phyloP scores from a whole-genome alignment of 2,113 vertebrate genomes.

The Equus quagga region DNA sequence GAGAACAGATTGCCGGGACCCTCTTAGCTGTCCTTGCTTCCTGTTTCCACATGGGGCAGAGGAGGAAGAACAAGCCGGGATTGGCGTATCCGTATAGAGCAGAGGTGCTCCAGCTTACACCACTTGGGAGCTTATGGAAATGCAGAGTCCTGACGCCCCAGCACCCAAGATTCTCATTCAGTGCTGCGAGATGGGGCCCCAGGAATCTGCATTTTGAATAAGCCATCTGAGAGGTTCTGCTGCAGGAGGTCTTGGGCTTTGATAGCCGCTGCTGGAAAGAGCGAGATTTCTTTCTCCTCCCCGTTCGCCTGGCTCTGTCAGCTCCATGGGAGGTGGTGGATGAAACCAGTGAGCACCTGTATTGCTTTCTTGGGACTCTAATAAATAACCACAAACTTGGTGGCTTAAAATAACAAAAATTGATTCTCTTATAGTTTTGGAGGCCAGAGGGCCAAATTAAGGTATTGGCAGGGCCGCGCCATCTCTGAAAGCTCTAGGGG shows the following conservation, averaged over 20 bases:
- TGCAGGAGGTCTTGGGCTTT: neutral
- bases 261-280: neutral
- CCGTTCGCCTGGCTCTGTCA: fast-evolving
- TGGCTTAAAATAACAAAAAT: neutral
- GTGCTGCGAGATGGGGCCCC: neutral
- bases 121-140: neutral
- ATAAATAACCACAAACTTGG: neutral
- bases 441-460: neutral
- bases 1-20: neutral
- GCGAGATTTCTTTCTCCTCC: neutral
- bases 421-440: neutral
- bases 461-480: neutral
- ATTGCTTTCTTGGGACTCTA: neutral
- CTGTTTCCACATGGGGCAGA: neutral
- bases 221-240: neutral
- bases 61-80: neutral
- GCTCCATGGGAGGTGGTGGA: neutral
- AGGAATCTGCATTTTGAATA: neutral
- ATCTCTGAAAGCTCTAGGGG: no score
- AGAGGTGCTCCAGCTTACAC: neutral
- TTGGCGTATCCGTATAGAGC: neutral
- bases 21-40: neutral
- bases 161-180: neutral
- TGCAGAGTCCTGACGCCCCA: neutral
- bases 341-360: neutral